Evolutionary conservation across 2,888 invertebrate genomes (phyloP), one percentile per base, ranked within the genome.

Genomic region (Himalopsyche anomala): DNA sequence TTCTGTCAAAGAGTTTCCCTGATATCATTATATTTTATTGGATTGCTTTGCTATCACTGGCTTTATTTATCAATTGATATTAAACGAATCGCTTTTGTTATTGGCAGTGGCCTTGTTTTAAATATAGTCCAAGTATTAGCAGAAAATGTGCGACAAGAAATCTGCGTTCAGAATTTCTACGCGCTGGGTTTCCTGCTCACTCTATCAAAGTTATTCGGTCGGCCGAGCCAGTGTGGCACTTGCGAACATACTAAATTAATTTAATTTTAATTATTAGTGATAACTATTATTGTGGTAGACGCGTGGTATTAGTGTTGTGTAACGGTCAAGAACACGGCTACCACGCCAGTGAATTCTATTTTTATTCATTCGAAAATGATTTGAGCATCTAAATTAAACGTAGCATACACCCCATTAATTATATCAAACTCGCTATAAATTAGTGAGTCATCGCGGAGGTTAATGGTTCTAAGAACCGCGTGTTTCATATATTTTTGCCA

Each of bases 31-130:
- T 40, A n/a, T 40, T 80, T 40, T 80, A 42, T 80, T 28, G 54
- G 19, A 62, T 19, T 62, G 62, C 19, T 62, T 62, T n/a, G 9
- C 19, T 28, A 62, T 62, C 28, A 0, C 62, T 62, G 62, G 11
- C 28, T 19, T 19, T 55, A 38, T 28, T 56, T 56, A 38, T 84
- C 84, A 84, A 84, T 84, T 84, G 84, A 62, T 81, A 62, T 81
- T 62, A 84, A 84, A 81, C 69, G 81, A 45, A 38, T 69, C 81
- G 81, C 62, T 6, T 84, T 36, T 62, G 81, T 81, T 56, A 40
- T 81, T 84, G 84, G 36, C 81, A 84, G 45, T 84, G 84, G 84
- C 84, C 84, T 81, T 84, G 81, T 38, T 84, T 19, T 81, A 84
- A 45, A 81, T 81, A 84, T 84, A 84, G 81, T 19, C 62, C 62